Conservation (phyloP, 2,888 invertebrate species). For the Tenthredo livida region DNA sequence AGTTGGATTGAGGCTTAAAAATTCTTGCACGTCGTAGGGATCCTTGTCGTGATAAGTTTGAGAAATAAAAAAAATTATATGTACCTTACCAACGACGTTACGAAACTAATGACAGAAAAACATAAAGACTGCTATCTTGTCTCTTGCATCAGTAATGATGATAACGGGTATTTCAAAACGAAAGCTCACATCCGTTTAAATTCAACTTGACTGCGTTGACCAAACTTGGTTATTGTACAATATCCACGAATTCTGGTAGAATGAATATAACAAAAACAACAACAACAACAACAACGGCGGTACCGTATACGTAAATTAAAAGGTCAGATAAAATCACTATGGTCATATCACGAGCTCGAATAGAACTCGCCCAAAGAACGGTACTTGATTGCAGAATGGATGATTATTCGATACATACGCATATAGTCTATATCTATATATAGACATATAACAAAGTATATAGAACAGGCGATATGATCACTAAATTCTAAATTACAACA, state of each 20-base stretch:
- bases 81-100: not conserved
- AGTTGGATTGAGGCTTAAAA: not conserved
- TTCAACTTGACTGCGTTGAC: not conserved
- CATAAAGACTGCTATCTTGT: constrained; percentile 25
- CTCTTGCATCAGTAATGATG: constrained; percentile 20
- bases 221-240: constrained; percentile 7
- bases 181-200: constrained; percentile 16
- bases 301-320: constrained; percentile 22
- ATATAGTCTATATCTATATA: not conserved
- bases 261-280: not conserved
- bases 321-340: constrained; percentile 38
- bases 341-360: constrained; percentile 1
- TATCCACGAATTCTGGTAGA: not conserved
- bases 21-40: not conserved
- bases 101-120: constrained; percentile 13
- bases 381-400: constrained; percentile 32
- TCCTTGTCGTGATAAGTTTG: not conserved
- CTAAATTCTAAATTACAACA: constrained; percentile 27
- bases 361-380: constrained; percentile 31
- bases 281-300: not conserved
- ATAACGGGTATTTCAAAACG: constrained; percentile 26
- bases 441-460: constrained; percentile 1
- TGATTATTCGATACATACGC: constrained; percentile 4
- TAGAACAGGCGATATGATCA: not conserved
- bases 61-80: not conserved